A percentile compares a stretch with the other conserved stretches of the same genome.
Evolutionary conservation across 2,113 vertebrate species (phyloP).

Genomic region (Synchiropus splendidus): DNA sequence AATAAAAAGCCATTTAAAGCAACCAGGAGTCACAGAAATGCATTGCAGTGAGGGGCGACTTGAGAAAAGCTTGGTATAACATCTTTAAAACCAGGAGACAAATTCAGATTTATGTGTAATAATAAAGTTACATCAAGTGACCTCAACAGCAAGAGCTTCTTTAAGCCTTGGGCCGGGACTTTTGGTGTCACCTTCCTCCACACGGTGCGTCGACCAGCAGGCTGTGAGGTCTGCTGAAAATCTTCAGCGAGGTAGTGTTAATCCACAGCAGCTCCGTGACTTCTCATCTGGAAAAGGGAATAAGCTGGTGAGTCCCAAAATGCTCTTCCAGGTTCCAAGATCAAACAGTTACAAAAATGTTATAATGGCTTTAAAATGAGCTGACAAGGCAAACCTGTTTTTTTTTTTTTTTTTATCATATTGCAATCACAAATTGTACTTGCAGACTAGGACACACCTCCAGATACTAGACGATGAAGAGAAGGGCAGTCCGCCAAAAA

Average conservation of each 20-base stretch:
- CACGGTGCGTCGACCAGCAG: constrained; percentile 9
- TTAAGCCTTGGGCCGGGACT: too few relatives aligned
- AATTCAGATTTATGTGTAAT: too few relatives aligned
- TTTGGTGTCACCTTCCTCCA: constrained; percentile 13
- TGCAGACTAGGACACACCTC: constrained; percentile 32
- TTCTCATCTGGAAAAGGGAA: constrained; percentile 44
- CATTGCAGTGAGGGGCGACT: neutral
- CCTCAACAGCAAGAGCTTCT: too few relatives aligned
- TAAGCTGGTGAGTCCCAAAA: neutral
- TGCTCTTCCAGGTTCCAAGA: too few relatives aligned
- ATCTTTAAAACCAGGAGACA: too few relatives aligned
- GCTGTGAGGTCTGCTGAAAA: constrained; percentile 20
- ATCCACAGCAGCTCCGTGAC: constrained; percentile 6
- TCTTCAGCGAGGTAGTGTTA: constrained; percentile 43
- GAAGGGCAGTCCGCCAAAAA: constrained; percentile 57
- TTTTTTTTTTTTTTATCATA: too few relatives aligned
- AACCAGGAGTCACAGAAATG: too few relatives aligned
- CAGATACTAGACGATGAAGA: constrained; percentile 40
- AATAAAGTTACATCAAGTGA: too few relatives aligned
- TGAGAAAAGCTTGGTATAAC: too few relatives aligned
- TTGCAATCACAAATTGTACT: too few relatives aligned
- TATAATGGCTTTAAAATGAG: constrained; percentile 22
- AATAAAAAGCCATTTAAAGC: too few relatives aligned
- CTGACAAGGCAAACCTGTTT: constrained; percentile 6
- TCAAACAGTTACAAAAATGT: constrained; percentile 14